These are phyloP conservation scores for Sarcoramphus papa DNA, from an alignment of 2,797 vertebrate species.

Conservation along the genomic window DNA sequence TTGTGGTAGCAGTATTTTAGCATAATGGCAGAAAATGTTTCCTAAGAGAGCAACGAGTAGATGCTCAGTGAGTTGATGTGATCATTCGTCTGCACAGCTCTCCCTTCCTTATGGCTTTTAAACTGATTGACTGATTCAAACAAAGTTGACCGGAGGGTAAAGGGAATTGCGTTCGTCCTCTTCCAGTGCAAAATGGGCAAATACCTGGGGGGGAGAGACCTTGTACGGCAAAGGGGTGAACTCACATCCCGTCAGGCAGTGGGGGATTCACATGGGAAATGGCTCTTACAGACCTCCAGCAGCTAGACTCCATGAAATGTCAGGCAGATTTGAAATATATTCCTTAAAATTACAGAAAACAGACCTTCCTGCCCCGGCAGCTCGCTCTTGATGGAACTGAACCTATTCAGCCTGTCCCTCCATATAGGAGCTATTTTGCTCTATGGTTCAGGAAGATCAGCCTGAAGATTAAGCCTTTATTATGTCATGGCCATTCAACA, in stretches of 20 bases:
- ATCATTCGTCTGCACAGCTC: not conserved
- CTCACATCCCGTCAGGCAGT: not conserved
- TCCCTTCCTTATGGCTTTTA: not conserved
- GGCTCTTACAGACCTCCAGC: not conserved
- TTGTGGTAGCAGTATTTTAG: not conserved
- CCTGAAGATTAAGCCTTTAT: not conserved
- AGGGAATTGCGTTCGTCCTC: not conserved
- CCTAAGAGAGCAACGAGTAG: not conserved
- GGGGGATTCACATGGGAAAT: not conserved
- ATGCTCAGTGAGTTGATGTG: not conserved
- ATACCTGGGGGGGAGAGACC: not conserved
- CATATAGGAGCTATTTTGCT: not conserved
- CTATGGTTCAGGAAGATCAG: not conserved
- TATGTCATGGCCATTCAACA: not conserved
- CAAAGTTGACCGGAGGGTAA: not conserved
- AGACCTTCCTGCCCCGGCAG: not conserved
- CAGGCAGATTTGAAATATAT: not conserved
- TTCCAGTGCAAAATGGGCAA: not conserved
- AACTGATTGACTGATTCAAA: not conserved
- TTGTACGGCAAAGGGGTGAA: not conserved
- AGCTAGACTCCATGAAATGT: not conserved
- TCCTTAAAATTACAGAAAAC: not conserved
- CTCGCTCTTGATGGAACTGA: not conserved
- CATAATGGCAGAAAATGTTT: not conserved
- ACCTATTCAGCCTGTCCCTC: not conserved